Evolutionary conservation across 2,888 invertebrate genomes (phyloP).

Genomic region (Acanthococcus lagerstroemiae): DNA sequence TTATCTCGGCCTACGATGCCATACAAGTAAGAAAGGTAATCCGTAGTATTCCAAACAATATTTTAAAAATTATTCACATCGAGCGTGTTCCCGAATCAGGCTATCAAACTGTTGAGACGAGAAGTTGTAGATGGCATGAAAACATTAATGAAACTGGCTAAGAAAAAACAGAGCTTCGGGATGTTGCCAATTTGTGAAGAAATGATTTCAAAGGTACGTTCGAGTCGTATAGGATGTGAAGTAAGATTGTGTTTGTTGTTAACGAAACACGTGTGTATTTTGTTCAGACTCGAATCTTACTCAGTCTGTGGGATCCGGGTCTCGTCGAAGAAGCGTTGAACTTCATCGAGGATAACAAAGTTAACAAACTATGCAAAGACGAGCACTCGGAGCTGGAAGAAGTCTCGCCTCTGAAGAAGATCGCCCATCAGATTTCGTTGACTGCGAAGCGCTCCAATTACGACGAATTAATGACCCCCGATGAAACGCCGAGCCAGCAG

Average conservation of each 20-base stretch:
- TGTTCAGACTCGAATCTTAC: conserved; percentile 56
- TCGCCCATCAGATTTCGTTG: conserved; percentile 65
- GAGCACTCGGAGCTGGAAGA: conserved; percentile 39
- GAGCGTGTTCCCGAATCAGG: conserved; percentile 40
- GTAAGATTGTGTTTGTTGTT: neutral
- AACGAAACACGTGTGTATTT: neutral
- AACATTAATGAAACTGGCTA: conserved; percentile 59
- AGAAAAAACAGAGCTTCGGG: conserved; percentile 60
- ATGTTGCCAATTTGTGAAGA: conserved; percentile 67
- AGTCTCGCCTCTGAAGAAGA: conserved; percentile 62
- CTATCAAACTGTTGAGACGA: conserved; percentile 62
- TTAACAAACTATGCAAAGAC: conserved; percentile 38
- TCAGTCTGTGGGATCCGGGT: conserved; percentile 75
- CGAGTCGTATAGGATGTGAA: no score
- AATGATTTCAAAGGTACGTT: conserved; percentile 58
- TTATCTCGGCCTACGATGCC: conserved; percentile 70
- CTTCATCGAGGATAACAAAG: conserved; percentile 68
- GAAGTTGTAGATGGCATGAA: conserved; percentile 71
- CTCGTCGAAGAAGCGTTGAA: conserved; percentile 76
- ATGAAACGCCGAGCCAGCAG: conserved; percentile 45
- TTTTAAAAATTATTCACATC: neutral
- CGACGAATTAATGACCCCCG: conserved; percentile 61
- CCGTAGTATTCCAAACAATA: neutral
- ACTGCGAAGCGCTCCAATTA: conserved; percentile 59
- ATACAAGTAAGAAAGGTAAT: conserved; percentile 42